Conservation (phyloP, 2,113 vertebrate species). For the Percina caprodes region DNA sequence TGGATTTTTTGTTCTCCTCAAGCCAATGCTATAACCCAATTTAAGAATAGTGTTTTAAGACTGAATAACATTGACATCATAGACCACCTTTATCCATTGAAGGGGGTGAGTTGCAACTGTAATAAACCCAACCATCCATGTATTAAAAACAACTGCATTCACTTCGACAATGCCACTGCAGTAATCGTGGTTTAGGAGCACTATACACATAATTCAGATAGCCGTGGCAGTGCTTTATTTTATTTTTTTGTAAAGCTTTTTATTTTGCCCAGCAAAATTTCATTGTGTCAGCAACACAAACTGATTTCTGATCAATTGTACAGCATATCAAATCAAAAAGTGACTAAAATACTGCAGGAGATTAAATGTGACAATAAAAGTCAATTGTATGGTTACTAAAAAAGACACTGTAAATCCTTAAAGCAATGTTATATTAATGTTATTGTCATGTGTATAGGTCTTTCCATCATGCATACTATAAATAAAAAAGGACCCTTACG, state of each 20-base stretch:
- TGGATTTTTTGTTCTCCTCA: neutral
- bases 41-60: neutral
- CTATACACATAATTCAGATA: neutral
- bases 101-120: neutral
- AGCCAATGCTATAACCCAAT: neutral
- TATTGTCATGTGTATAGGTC: slow-evolving; percentile 15
- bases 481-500: slow-evolving; percentile 9
- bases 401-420: neutral
- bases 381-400: slow-evolving; percentile 9
- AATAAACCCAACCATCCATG: neutral
- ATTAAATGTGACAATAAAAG: slow-evolving; percentile 14
- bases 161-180: neutral
- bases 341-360: neutral
- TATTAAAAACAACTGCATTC: slow-evolving; percentile 11
- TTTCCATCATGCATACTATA: neutral
- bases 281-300: neutral
- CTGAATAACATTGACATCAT: neutral
- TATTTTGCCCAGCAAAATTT: neutral
- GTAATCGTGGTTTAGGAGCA: neutral
- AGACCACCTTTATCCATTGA: neutral
- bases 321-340: neutral
- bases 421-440: neutral
- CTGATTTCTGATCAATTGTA: neutral
- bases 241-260: slow-evolving; percentile 9
- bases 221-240: neutral